A percentile compares a stretch with the other conserved stretches of the same genome.
phyloP scores from a whole-genome alignment of 2,797 vertebrate species.

The Muraenolepis orangiensis region DNA sequence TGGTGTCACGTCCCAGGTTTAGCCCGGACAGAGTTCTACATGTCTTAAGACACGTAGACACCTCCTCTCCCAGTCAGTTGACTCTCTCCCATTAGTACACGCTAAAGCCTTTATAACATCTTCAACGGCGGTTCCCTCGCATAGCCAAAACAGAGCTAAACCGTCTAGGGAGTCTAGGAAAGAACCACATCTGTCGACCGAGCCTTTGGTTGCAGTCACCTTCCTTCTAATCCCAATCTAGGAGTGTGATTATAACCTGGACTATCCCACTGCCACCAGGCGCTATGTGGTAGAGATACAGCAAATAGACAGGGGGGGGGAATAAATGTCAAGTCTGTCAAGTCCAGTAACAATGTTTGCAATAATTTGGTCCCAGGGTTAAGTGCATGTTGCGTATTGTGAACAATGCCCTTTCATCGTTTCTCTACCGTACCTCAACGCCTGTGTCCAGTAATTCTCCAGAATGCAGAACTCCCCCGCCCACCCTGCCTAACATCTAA shows the following conservation, averaged over 20 bases:
- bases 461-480: neutral
- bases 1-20: neutral
- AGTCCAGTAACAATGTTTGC: neutral
- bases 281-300: neutral
- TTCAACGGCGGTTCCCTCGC: neutral
- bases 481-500: neutral
- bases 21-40: neutral
- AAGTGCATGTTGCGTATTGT: neutral
- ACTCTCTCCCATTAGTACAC: neutral
- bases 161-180: neutral
- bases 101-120: no score
- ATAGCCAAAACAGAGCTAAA: neutral
- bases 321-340: neutral
- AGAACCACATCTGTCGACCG: neutral
- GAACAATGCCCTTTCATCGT: neutral
- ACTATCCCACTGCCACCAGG: neutral
- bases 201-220: neutral
- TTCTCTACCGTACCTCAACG: neutral
- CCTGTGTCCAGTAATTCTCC: neutral
- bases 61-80: neutral
- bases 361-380: neutral
- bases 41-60: neutral
- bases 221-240: neutral
- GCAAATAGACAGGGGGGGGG: neutral
- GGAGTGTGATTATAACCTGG: neutral